Percentiles rank a stretch among this genome's conserved stretches.
phyloP scores from a whole-genome alignment of 1,140 invertebrate genomes.

The Calliopsis andreniformis region DNA sequence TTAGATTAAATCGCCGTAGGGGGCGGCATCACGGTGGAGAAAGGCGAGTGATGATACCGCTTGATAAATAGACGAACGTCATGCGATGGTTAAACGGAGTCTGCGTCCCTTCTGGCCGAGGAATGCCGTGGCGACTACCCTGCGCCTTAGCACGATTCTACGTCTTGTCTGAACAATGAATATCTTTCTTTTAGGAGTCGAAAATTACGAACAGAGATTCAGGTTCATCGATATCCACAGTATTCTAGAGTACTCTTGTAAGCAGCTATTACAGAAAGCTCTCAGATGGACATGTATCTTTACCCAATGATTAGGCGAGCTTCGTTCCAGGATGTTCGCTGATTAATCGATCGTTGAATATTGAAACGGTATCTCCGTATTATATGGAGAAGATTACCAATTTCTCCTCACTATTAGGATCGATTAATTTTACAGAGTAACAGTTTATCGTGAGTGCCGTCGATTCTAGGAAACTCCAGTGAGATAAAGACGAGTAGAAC shows the following conservation, averaged over 20 bases:
- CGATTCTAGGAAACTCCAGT: no score
- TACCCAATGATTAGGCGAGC: constrained; percentile 1
- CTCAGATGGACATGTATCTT: no score
- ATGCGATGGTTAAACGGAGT: constrained; percentile 78
- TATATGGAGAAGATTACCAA: not conserved
- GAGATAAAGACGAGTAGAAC: no score
- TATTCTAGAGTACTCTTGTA: no score
- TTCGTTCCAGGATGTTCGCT: not conserved
- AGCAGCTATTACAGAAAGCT: not conserved
- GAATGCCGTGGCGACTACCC: constrained; percentile 40
- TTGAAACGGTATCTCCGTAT: constrained; percentile 1
- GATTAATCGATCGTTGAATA: constrained; percentile 19
- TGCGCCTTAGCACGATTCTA: constrained; percentile 4
- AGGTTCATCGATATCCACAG: no score
- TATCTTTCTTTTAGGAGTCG: not conserved
- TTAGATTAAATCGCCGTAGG: constrained; percentile 81
- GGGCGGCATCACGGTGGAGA: constrained; percentile 76
- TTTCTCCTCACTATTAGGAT: not conserved
- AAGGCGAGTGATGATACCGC: constrained; percentile 80
- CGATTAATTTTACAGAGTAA: not conserved
- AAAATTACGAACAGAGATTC: no score
- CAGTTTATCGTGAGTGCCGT: no score
- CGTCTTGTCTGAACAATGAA: not conserved
- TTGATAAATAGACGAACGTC: constrained; percentile 81
- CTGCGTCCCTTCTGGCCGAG: constrained; percentile 55